Conservation (phyloP, 2,888 invertebrate genomes). For the Chironomus tentans region DNA sequence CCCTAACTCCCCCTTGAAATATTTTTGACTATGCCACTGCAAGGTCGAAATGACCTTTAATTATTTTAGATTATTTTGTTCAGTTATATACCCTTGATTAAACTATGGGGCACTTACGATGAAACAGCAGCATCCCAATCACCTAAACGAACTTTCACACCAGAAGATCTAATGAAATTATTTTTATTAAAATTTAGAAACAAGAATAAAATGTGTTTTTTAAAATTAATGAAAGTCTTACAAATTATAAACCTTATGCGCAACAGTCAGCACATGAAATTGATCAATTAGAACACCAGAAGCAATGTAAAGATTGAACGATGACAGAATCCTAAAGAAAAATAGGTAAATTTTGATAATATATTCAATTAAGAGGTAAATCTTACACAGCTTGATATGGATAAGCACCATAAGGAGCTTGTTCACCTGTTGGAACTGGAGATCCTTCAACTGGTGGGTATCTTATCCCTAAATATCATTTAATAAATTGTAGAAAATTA, state of each 20-base stretch:
- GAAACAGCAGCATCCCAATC: conserved; percentile 4
- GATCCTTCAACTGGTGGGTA: conserved; percentile 35
- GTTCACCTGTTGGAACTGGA: conserved; percentile 34
- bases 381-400: conserved; percentile 59
- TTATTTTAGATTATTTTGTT: too few species aligned
- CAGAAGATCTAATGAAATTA: neutral
- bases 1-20: too few species aligned
- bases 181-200: too few species aligned
- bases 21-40: too few species aligned
- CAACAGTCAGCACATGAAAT: conserved; percentile 60
- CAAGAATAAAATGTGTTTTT: too few species aligned
- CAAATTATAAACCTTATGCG: conserved; percentile 55
- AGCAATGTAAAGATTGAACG: conserved; percentile 56
- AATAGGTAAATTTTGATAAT: neutral
- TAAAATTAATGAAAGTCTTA: too few species aligned
- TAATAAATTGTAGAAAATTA: too few species aligned
- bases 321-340: conserved; percentile 47
- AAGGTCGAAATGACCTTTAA: too few species aligned
- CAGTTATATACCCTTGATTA: too few species aligned
- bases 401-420: conserved; percentile 50
- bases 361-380: neutral
- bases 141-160: conserved; percentile 6
- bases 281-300: conserved; percentile 61
- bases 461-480: conserved; percentile 23
- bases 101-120: too few species aligned